Evolutionary conservation across 2,797 vertebrate species (phyloP).

Genomic region (Lepus townsendii): DNA sequence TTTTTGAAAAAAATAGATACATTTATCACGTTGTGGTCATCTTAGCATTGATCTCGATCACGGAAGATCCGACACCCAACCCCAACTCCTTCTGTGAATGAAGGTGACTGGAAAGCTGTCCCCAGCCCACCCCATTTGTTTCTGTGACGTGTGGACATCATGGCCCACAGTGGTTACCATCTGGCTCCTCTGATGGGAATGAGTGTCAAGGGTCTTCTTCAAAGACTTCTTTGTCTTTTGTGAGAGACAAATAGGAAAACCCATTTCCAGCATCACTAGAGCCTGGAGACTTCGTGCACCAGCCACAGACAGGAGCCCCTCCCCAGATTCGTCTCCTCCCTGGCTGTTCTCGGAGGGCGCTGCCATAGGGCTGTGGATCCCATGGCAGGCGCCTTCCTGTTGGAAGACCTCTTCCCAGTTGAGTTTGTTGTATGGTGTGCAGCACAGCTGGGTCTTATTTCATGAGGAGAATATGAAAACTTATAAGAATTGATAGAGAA

Average conservation of each 20-base stretch:
- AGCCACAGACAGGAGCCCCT: background rate
- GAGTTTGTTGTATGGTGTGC: background rate
- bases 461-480: constrained; percentile 24
- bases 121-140: background rate
- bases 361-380: background rate
- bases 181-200: background rate
- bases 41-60: constrained; percentile 23
- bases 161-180: fast-evolving
- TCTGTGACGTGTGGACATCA: fast-evolving
- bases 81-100: too few relatives aligned
- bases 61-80: background rate
- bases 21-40: background rate
- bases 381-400: background rate
- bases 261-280: background rate
- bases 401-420: background rate
- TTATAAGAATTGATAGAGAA: constrained; percentile 27
- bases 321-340: background rate
- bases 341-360: background rate
- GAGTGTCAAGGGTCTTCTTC: fast-evolving
- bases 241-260: constrained; percentile 42
- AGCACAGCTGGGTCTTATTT: background rate
- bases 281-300: background rate
- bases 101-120: too few relatives aligned
- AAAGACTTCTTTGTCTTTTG: background rate
- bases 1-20: background rate